These are phyloP conservation scores for Tenthredo scrophulariae DNA, from an alignment of 2,888 invertebrate species.

Conservation along the genomic window DNA sequence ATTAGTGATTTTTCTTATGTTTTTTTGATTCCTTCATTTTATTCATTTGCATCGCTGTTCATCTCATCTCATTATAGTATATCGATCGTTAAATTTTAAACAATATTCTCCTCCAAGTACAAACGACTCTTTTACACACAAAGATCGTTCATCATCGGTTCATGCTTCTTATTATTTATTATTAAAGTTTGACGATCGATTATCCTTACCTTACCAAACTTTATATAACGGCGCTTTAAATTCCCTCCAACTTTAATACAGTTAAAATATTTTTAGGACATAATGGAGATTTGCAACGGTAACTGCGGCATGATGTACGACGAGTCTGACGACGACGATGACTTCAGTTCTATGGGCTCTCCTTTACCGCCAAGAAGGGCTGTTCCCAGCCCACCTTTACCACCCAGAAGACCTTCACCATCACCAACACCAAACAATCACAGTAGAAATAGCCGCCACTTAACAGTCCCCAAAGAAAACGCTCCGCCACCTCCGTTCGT, in stretches of 20 bases:
- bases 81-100: background rate
- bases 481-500: constrained; percentile 77
- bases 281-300: constrained; percentile 75
- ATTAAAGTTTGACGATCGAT: background rate
- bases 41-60: background rate
- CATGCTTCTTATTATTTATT: background rate
- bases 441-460: constrained; percentile 71
- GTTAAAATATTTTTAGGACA: constrained; percentile 72
- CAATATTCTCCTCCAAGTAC: background rate
- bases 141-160: background rate
- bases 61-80: background rate
- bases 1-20: background rate
- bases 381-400: constrained; percentile 81
- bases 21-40: background rate
- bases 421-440: constrained; percentile 72
- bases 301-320: constrained; percentile 73
- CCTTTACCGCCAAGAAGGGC: constrained; percentile 71
- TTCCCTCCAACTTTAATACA: background rate
- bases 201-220: background rate
- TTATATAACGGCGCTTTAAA: background rate
- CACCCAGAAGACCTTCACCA: constrained; percentile 82
- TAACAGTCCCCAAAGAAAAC: constrained; percentile 78
- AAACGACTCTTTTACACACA: background rate
- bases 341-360: constrained; percentile 75
- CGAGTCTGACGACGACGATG: constrained; percentile 71